Evolutionary conservation across 2,888 invertebrate genomes (phyloP).

Genomic region (Agrochola litura): DNA sequence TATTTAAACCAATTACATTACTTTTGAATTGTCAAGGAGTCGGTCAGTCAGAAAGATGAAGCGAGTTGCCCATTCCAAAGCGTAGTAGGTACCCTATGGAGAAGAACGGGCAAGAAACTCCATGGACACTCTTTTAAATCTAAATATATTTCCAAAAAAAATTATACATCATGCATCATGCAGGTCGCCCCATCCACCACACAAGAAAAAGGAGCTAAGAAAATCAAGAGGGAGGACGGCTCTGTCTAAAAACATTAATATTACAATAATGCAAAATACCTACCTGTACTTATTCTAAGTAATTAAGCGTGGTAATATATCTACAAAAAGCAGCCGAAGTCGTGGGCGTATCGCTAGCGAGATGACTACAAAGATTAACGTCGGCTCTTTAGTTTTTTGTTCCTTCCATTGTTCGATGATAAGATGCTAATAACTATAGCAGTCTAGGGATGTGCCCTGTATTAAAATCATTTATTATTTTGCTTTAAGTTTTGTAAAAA

Average conservation of each 20-base stretch:
- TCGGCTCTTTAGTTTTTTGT: conserved; percentile 72
- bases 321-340: conserved; percentile 36
- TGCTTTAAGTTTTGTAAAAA: background rate
- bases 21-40: background rate
- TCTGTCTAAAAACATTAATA: background rate
- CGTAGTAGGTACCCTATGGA: background rate
- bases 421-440: conserved; percentile 68
- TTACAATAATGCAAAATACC: conserved; percentile 17
- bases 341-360: conserved; percentile 55
- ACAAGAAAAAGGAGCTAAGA: background rate
- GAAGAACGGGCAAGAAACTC: background rate
- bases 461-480: background rate
- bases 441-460: conserved; percentile 64
- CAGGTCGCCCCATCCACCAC: background rate
- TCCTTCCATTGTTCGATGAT: conserved; percentile 71
- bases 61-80: background rate
- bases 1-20: background rate
- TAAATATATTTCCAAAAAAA: background rate
- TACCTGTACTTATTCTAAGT: conserved; percentile 1
- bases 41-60: background rate
- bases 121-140: background rate
- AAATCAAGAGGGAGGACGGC: background rate
- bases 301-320: conserved; percentile 23
- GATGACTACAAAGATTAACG: conserved; percentile 69
- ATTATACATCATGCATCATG: background rate